These are phyloP conservation scores for Antheraea assamensis DNA, from an alignment of 2,888 invertebrate genomes.

Conservation along the genomic window DNA sequence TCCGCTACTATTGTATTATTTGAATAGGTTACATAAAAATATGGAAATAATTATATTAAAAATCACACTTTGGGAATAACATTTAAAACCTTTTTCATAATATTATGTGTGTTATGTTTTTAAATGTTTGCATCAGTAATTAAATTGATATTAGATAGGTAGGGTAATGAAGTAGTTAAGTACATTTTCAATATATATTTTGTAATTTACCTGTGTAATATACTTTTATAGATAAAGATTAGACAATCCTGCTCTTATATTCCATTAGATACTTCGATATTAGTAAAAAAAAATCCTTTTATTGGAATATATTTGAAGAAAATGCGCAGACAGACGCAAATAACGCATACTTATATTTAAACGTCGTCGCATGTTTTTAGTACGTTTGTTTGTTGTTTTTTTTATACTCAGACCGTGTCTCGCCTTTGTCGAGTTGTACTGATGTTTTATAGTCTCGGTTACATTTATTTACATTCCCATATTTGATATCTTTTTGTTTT, in stretches of 20 bases:
- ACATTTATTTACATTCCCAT: neutral
- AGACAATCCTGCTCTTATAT: neutral
- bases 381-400: neutral
- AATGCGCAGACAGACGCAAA: constrained; percentile 11
- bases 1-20: neutral
- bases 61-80: neutral
- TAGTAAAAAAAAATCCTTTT: neutral
- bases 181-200: no score
- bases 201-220: neutral
- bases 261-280: neutral
- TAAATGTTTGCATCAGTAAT: neutral
- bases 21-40: neutral
- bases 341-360: neutral
- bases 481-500: neutral
- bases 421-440: neutral
- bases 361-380: neutral
- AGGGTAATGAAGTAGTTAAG: no score
- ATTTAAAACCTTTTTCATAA: no score
- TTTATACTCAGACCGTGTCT: neutral
- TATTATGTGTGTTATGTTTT: no score
- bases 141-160: neutral
- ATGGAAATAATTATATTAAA: neutral
- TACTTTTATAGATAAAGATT: neutral
- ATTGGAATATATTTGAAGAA: neutral
- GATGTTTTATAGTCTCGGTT: neutral